phyloP scores from a whole-genome alignment of 2,888 invertebrate species.

The Halictus ligatus region DNA sequence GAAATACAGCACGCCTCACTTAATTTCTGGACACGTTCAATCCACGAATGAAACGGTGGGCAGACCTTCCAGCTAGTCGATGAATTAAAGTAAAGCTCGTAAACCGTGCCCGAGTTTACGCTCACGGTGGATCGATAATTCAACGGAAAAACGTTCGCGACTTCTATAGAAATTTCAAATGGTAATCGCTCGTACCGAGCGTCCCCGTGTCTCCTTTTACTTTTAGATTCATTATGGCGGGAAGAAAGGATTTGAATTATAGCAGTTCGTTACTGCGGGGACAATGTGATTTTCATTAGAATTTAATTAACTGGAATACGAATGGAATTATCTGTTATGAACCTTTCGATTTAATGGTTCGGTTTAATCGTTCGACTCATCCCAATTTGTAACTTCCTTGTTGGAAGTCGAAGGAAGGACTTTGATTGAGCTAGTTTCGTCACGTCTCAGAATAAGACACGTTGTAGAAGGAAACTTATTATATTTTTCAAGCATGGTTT shows the following conservation, averaged over 20 bases:
- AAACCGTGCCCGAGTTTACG: constrained; percentile 10
- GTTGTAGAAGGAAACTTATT: no score
- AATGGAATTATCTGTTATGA: background rate
- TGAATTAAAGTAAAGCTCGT: constrained; percentile 19
- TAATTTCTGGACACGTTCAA: constrained; percentile 14
- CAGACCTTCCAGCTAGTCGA: background rate
- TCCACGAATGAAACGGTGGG: constrained; percentile 6
- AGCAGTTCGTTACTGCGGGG: background rate
- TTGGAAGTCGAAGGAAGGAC: no score
- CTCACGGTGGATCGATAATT: constrained; percentile 13
- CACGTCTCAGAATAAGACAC: no score
- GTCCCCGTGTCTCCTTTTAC: background rate
- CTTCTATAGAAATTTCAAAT: background rate
- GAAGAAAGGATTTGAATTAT: background rate
- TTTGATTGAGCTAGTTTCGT: no score
- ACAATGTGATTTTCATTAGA: background rate
- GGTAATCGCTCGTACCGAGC: background rate
- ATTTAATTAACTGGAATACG: background rate
- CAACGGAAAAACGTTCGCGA: background rate
- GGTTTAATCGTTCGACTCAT: background rate
- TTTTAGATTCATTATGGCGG: background rate
- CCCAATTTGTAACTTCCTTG: background rate
- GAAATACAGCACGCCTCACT: background rate
- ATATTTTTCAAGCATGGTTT: no score
- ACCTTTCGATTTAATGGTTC: background rate